These are phyloP conservation scores for Lydus trimaculatus DNA, from an alignment of 2,888 invertebrate genomes.

Conservation along the genomic window DNA sequence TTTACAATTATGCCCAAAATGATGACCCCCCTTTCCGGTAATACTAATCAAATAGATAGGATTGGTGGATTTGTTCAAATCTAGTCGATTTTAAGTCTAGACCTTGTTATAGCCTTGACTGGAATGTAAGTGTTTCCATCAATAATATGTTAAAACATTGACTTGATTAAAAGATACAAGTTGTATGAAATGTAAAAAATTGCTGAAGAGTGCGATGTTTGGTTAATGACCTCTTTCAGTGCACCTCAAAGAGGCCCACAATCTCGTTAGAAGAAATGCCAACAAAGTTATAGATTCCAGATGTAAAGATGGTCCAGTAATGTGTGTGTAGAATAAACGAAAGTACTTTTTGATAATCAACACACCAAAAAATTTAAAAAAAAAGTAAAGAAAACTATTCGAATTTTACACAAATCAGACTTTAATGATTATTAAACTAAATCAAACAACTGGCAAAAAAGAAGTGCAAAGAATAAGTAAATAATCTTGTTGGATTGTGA, in stretches of 20 bases:
- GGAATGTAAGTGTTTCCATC: background rate
- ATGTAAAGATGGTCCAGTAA: slow-evolving; percentile 4
- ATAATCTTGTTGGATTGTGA: background rate
- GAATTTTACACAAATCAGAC: background rate
- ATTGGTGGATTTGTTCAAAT: background rate
- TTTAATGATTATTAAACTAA: background rate
- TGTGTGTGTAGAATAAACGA: background rate
- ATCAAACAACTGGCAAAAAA: background rate
- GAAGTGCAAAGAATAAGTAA: background rate
- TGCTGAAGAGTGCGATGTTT: slow-evolving; percentile 8
- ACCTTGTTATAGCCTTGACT: background rate
- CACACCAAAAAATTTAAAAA: no score
- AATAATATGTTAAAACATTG: background rate
- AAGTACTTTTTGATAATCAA: background rate
- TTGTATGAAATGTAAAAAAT: slow-evolving; percentile 5
- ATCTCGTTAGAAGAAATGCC: slow-evolving; percentile 7
- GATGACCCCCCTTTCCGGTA: background rate
- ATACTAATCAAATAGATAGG: no score
- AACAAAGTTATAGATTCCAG: slow-evolving; percentile 7
- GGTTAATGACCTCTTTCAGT: slow-evolving; percentile 4
- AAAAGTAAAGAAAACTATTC: background rate
- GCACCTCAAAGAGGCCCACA: slow-evolving; percentile 11
- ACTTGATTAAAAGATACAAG: background rate
- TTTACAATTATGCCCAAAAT: background rate
- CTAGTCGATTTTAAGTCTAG: background rate